Percentiles rank a stretch among this genome's conserved stretches.
Conservation (phyloP, 30 jellyfish, hydroid and myxozoan genomes). For the Hydractinia symbiolongicarpus region DNA sequence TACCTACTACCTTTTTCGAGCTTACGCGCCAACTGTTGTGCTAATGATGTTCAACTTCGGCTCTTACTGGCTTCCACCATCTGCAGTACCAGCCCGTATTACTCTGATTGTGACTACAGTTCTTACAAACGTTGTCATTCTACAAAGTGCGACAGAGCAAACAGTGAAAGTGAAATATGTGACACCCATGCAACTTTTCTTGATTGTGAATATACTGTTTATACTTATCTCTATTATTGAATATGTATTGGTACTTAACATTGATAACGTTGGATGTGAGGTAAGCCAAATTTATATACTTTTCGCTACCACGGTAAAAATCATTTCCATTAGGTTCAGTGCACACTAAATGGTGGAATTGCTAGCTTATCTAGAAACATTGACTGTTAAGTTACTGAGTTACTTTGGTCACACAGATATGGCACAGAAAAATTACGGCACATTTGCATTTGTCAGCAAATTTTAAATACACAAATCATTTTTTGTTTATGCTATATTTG, state of each 20-base stretch:
- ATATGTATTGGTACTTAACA: not conserved
- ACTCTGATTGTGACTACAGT: slow-evolving; percentile 3
- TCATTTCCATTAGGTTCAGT: too few species aligned
- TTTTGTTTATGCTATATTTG: too few species aligned
- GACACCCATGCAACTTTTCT: not conserved
- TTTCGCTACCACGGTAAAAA: too few species aligned
- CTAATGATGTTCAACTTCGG: slow-evolving; percentile 1
- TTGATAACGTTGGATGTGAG: too few species aligned
- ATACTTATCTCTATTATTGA: not conserved
- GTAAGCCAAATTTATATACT: too few species aligned
- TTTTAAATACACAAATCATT: too few species aligned
- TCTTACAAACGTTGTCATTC: not conserved
- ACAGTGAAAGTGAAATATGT: not conserved
- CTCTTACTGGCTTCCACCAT: slow-evolving; percentile 9
- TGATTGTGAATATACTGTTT: slow-evolving; percentile 1
- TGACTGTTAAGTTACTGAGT: too few species aligned
- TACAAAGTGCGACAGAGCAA: slow-evolving; percentile 7
- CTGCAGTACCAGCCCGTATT: slow-evolving; percentile 9
- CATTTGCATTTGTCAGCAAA: too few species aligned
- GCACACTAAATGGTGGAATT: too few species aligned
- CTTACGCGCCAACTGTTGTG: not conserved
- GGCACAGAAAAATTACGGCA: too few species aligned
- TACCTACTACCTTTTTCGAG: slow-evolving; percentile 8
- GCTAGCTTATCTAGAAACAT: too few species aligned
- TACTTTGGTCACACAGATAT: too few species aligned